These are phyloP conservation scores for Drosophila varians DNA, from an alignment of 1,140 invertebrate genomes.

Conservation along the genomic window DNA sequence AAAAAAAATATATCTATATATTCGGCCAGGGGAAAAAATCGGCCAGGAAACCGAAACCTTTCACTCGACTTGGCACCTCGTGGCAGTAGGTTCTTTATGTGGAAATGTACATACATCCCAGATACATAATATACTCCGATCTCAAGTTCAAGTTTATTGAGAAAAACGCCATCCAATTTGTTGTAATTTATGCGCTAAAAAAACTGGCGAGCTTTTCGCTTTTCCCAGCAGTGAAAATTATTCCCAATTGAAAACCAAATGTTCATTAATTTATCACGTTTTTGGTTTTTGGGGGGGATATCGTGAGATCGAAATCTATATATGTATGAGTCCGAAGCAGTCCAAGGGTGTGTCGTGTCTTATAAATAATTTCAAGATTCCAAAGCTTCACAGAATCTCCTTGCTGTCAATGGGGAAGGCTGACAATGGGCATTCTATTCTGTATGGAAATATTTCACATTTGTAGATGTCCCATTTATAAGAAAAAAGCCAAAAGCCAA, in stretches of 20 bases:
- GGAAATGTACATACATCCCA: background rate
- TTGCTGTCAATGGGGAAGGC: background rate
- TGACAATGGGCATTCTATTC: constrained; percentile 1
- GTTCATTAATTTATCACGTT: constrained; percentile 42
- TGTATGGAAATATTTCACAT: constrained; percentile 21
- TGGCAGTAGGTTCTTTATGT: no score
- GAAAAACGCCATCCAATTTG: constrained; percentile 43
- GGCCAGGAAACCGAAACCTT: constrained; percentile 36
- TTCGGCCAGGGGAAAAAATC: no score
- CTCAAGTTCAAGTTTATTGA: constrained; percentile 78
- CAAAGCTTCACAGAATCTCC: background rate
- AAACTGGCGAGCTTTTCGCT: constrained; percentile 6
- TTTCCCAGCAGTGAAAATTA: background rate
- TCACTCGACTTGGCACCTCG: constrained; percentile 29
- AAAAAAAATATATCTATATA: background rate
- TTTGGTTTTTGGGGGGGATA: background rate
- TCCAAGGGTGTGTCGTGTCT: background rate
- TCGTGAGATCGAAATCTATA: constrained; percentile 27
- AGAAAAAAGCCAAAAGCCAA: background rate
- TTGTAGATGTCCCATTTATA: background rate
- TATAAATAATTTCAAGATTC: background rate
- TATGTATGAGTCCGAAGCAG: no score
- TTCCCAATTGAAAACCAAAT: constrained; percentile 15
- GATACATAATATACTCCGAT: background rate
- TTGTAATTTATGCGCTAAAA: constrained; percentile 67